Percentiles rank a stretch among this genome's conserved stretches.
Conservation (phyloP, 2,888 invertebrate genomes). For the Drosophila falleni region DNA sequence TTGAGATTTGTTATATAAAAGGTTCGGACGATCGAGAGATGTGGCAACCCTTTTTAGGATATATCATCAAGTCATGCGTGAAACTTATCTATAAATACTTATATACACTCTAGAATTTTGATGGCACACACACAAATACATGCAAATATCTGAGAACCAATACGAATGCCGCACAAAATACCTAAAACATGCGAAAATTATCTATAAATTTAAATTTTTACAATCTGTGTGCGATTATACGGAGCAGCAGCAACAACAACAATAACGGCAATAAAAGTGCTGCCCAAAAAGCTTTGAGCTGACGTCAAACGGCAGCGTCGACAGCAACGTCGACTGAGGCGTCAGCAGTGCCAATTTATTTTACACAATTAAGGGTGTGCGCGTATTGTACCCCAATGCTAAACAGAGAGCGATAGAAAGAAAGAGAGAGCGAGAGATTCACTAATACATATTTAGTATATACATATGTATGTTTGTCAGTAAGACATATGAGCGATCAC, state of each 20-base stretch:
- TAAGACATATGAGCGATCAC: constrained; percentile 67
- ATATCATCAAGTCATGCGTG: constrained; percentile 77
- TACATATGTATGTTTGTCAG: constrained; percentile 48
- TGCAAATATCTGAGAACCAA: constrained; percentile 6
- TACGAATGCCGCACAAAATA: constrained; percentile 33
- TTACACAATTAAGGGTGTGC: constrained; percentile 82
- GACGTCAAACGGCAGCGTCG: constrained; percentile 71
- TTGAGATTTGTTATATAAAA: constrained; percentile 19
- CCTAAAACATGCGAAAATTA: constrained; percentile 80
- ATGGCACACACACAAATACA: constrained; percentile 24
- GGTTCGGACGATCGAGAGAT: constrained; percentile 5
- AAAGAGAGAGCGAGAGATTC: constrained; percentile 19
- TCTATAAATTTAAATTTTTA: constrained; percentile 82
- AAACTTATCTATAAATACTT: constrained; percentile 48
- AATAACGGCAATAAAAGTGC: constrained; percentile 49
- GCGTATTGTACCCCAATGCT: constrained; percentile 40
- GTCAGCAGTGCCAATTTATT: constrained; percentile 75
- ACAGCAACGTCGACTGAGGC: constrained; percentile 15
- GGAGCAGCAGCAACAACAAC: constrained; percentile 29
- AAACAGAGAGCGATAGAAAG: constrained; percentile 15
- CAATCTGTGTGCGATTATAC: constrained; percentile 80
- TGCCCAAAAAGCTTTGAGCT: constrained; percentile 80
- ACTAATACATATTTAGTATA: constrained; percentile 27
- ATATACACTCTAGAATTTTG: constrained; percentile 15
- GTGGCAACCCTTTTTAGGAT: constrained; percentile 43